phyloP scores from a whole-genome alignment of 1,140 invertebrate species.

The Apis cerana region DNA sequence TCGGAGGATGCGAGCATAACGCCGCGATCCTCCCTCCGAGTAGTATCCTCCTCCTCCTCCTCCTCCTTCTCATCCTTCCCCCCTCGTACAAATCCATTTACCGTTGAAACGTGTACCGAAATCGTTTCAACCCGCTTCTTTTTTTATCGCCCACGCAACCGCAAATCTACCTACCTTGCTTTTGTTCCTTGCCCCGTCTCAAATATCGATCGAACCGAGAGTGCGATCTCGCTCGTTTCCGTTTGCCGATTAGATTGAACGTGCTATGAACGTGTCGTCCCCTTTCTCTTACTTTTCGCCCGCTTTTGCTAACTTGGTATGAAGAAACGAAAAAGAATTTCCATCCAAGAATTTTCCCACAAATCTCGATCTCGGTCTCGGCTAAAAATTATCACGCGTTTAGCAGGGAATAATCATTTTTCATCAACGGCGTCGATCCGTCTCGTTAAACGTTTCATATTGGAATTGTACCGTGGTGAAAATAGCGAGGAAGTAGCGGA shows the following conservation, averaged over 20 bases:
- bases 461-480: constrained; percentile 20
- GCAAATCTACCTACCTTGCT: too few species aligned
- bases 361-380: neutral
- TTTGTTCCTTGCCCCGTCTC: neutral
- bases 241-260: neutral
- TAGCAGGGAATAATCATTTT: constrained; percentile 53
- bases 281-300: too few species aligned
- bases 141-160: constrained; percentile 1
- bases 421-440: constrained; percentile 47
- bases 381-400: constrained; percentile 31
- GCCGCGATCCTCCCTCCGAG: constrained; percentile 56
- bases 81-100: constrained; percentile 60
- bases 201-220: neutral
- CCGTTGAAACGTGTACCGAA: constrained; percentile 45
- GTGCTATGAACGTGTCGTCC: too few species aligned
- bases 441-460: constrained; percentile 40
- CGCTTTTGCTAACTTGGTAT: too few species aligned
- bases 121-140: constrained; percentile 52
- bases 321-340: too few species aligned
- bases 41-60: constrained; percentile 29
- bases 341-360: constrained; percentile 23
- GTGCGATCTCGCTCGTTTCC: neutral
- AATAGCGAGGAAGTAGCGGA: constrained; percentile 50
- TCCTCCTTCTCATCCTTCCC: constrained; percentile 23
- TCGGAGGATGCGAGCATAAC: constrained; percentile 52